Evolutionary conservation across 2,888 invertebrate genomes (phyloP).

Genomic region (Hermaeophaga mercurialis): DNA sequence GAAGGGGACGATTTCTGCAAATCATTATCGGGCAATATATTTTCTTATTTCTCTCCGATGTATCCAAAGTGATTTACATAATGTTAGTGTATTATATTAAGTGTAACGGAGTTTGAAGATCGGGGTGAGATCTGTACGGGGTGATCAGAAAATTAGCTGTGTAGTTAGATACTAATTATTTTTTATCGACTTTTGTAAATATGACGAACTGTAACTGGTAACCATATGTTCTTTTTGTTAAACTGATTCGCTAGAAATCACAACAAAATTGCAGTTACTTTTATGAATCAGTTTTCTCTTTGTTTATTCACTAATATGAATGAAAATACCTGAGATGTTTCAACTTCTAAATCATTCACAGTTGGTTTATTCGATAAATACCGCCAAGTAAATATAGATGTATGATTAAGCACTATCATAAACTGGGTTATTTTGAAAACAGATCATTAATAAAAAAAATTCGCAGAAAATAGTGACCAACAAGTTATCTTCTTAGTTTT

Average conservation of each 20-base stretch:
- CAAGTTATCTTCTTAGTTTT: too few relatives aligned
- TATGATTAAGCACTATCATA: not conserved
- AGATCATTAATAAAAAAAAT: not conserved
- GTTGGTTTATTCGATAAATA: not conserved
- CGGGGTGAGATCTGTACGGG: not conserved
- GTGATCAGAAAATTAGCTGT: too few relatives aligned
- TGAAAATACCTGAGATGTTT: not conserved
- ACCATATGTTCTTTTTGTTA: too few relatives aligned
- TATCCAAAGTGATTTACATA: conserved; percentile 19
- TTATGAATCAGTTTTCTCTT: not conserved
- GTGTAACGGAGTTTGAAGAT: conserved; percentile 6
- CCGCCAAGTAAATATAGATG: not conserved
- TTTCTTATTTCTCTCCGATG: conserved; percentile 20
- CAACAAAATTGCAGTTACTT: not conserved
- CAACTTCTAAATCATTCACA: not conserved
- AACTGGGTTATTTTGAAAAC: not conserved
- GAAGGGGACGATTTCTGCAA: conserved; percentile 19
- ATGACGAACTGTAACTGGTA: too few relatives aligned
- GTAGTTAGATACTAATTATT: too few relatives aligned
- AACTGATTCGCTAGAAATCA: too few relatives aligned
- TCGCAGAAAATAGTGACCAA: not conserved
- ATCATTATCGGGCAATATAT: conserved; percentile 26
- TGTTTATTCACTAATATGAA: not conserved
- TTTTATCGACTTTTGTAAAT: too few relatives aligned
- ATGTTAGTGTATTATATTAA: conserved; percentile 19